Percentiles rank a stretch among this genome's conserved stretches.
These are phyloP conservation scores for Leptothorax acervorum DNA, from an alignment of 2,888 invertebrate species.

Conservation along the genomic window DNA sequence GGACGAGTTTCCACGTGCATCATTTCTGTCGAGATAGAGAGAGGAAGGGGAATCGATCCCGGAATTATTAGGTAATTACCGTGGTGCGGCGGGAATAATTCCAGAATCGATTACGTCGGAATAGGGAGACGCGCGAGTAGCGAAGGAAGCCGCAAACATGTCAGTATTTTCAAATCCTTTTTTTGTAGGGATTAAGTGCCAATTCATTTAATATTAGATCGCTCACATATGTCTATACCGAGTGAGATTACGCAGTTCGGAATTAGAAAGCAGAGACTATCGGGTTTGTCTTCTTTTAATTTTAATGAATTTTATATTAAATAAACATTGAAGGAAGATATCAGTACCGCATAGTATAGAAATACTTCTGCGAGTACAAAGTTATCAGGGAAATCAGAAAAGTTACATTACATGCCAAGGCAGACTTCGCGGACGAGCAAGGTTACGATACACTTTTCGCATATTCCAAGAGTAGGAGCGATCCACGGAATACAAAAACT, in stretches of 20 bases:
- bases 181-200: conserved; percentile 54
- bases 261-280: neutral
- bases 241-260: neutral
- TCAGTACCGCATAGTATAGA: neutral
- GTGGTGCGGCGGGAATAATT: conserved; percentile 70
- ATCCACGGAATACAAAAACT: conserved; percentile 12
- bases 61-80: conserved; percentile 76
- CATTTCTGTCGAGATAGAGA: conserved; percentile 46
- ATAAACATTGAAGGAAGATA: neutral
- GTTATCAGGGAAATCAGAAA: neutral
- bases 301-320: neutral
- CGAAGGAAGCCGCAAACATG: neutral
- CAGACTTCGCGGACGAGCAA: conserved; percentile 16
- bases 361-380: neutral
- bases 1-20: conserved; percentile 59
- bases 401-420: neutral
- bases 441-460: neutral
- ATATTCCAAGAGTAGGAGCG: neutral
- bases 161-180: conserved; percentile 34
- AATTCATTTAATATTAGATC: conserved; percentile 55
- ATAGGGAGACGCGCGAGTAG: neutral
- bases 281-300: neutral
- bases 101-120: conserved; percentile 67
- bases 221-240: conserved; percentile 12
- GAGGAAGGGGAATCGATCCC: conserved; percentile 60